phyloP scores from a whole-genome alignment of 1,140 invertebrate genomes.

The Dryas iulia region DNA sequence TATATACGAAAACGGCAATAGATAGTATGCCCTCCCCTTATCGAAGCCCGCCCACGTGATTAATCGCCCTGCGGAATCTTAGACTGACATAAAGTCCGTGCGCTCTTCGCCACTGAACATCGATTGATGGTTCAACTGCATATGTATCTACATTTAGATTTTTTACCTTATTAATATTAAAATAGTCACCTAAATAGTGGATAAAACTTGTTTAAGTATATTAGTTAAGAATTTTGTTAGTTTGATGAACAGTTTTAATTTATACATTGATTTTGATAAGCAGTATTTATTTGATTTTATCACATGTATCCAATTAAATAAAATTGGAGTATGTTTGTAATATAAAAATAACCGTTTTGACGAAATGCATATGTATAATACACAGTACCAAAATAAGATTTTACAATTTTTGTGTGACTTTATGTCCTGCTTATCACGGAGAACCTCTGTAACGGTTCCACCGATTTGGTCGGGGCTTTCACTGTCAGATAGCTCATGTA shows the following conservation, averaged over 20 bases:
- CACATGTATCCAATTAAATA: no score
- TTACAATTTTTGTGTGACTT: no score
- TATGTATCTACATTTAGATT: neutral
- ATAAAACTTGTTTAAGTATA: neutral
- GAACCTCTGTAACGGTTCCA: no score
- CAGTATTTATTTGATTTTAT: neutral
- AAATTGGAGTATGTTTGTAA: no score
- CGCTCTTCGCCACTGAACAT: conserved; percentile 22
- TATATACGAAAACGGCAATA: neutral
- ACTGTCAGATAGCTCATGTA: no score
- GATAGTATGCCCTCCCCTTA: conserved; percentile 38
- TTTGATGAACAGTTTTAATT: neutral
- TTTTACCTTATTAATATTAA: no score
- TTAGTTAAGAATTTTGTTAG: neutral
- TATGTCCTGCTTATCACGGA: no score
- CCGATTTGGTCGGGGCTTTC: no score
- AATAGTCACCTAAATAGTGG: no score
- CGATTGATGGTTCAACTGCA: conserved; percentile 39
- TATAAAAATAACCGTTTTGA: no score
- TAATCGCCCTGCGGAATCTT: conserved; percentile 54
- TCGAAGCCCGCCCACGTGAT: conserved; percentile 51
- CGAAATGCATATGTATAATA: no score
- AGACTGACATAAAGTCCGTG: conserved; percentile 20
- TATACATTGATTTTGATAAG: neutral
- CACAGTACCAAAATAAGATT: no score